Evolutionary conservation across 2,113 vertebrate species (phyloP), one percentile per base, ranked within the genome.

Genomic region (Amphiprion ocellaris): DNA sequence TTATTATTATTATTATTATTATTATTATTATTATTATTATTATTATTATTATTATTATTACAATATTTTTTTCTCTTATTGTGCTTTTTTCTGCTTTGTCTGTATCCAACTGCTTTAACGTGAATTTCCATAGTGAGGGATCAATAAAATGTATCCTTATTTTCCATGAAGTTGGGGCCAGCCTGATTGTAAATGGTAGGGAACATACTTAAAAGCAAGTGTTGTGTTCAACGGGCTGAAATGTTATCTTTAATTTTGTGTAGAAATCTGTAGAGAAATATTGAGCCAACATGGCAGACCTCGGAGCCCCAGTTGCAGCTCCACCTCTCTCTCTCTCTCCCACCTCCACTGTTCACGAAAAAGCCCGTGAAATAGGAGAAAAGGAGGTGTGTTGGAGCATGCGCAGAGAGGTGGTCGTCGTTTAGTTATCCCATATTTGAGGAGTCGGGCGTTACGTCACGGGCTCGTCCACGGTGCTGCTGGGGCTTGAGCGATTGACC

Each of bases 391-490:
- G 79, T 62, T 62, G 21, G 82, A 6, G 88, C 93, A 84, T 92
- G 93, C 92, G 93, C 87, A 92, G 6, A 37, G 14, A 0, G 1
- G 1, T 1, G 1, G 1, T 28, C 5, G 64, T 83, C 82, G 83
- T 87, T 89, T 28, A 63, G 76, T 79, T 84, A 79, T 75, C 55
- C 63, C 62, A 14, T 63, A 85, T 58, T 58, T 30, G 53, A 53
- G 72, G 66, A 82, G 52, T 64, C 67, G 76, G 65, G 61, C 59
- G 84, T 95, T 90, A 93, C 93, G 94, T 95, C 93, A 94, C 92
- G 52, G 74, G 54, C 74, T 90, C 72, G 79, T 90, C 65, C 77
- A 85, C 87, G 68, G 85, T 62, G 80, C 83, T 66, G 82, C 83
- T 66, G 82, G 77, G 82, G 80, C 84, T 87, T 58, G 67, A 82